Percentiles rank a stretch among this genome's conserved stretches.
Evolutionary conservation across 2,113 vertebrate genomes (phyloP).

Genomic region (Cinclus cinclus): DNA sequence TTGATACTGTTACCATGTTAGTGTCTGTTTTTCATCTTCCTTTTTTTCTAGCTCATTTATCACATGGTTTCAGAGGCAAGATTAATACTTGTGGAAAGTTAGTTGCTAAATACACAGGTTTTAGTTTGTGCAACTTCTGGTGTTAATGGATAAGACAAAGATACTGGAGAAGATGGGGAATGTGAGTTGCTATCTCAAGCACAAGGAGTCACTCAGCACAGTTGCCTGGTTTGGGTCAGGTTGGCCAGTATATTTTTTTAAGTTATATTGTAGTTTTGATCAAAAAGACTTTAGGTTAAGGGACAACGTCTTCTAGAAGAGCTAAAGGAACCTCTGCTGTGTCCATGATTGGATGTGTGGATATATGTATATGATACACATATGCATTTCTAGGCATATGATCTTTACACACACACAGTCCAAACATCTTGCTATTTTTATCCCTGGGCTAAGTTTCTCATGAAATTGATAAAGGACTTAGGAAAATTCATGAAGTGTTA

Average conservation of each 20-base stretch:
- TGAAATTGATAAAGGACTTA: background rate
- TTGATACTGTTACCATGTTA: background rate
- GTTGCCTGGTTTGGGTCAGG: background rate
- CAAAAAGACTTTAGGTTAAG: background rate
- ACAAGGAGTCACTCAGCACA: background rate
- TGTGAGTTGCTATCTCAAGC: background rate
- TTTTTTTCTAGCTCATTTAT: background rate
- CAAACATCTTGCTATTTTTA: background rate
- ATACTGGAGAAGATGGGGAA: background rate
- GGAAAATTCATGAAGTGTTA: background rate
- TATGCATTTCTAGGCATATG: accelerated
- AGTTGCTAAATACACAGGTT: background rate
- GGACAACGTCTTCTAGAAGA: too few relatives aligned
- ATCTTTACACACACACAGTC: background rate
- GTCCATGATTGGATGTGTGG: background rate
- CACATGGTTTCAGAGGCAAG: background rate
- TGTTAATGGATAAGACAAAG: background rate
- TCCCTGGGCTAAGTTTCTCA: background rate
- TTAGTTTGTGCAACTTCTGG: background rate
- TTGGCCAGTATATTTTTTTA: background rate
- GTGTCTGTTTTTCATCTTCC: background rate
- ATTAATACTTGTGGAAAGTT: background rate
- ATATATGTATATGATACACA: background rate
- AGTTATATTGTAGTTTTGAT: background rate
- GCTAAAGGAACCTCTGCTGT: background rate